Evolutionary conservation across 2,113 vertebrate genomes (phyloP).

Genomic region (Pandion haliaetus): DNA sequence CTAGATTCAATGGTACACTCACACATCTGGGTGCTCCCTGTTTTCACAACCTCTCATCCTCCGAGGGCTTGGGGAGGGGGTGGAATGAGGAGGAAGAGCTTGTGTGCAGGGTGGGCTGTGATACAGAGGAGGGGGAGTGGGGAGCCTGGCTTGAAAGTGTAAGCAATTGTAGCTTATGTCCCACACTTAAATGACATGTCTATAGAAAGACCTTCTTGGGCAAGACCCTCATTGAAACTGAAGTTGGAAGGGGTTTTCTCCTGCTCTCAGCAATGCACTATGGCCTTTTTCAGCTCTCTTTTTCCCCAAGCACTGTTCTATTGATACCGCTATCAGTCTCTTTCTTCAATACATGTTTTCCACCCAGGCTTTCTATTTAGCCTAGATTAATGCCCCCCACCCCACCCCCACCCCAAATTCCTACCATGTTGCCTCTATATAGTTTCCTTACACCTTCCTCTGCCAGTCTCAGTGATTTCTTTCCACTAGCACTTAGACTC

Average conservation of each 20-base stretch:
- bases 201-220: background rate
- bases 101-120: background rate
- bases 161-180: background rate
- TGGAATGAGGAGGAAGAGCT: background rate
- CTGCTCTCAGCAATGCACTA: background rate
- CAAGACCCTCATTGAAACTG: background rate
- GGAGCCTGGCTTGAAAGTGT: background rate
- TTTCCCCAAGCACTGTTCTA: background rate
- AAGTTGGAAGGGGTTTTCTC: background rate
- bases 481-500: background rate
- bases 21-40: background rate
- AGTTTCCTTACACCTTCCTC: background rate
- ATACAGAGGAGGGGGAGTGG: background rate
- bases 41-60: background rate
- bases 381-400: background rate
- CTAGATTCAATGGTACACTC: background rate
- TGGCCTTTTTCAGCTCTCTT: background rate
- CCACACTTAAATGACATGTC: accelerated
- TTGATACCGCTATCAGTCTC: background rate
- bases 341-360: background rate
- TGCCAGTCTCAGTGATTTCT: background rate
- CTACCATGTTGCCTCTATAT: background rate
- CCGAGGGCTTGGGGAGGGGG: background rate
- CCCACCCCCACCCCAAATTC: background rate
- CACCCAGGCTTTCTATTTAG: background rate